Evolutionary conservation across 2,113 vertebrate genomes (phyloP).

Genomic region (Percopsis transmontana): DNA sequence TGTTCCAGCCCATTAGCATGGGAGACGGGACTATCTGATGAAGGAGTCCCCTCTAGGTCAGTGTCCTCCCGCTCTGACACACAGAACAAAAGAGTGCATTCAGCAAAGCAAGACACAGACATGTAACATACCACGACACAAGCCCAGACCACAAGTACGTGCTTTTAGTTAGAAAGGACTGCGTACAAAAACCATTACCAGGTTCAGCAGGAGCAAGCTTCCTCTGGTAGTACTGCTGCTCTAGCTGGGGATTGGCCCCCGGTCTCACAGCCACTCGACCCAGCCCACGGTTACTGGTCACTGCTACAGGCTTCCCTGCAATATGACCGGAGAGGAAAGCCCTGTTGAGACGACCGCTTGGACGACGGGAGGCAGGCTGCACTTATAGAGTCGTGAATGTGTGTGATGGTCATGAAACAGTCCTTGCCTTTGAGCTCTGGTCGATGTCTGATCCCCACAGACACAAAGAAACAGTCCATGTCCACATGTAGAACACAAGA

Average conservation of each 20-base stretch:
- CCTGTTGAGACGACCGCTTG: neutral
- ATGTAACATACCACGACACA: neutral
- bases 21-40: conserved; percentile 76
- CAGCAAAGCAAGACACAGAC: conserved; percentile 1
- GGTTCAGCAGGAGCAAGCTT: conserved; percentile 62
- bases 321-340: neutral
- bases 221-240: conserved; percentile 91
- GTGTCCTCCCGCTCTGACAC: conserved; percentile 61
- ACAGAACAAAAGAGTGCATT: neutral
- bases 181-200: too few species aligned
- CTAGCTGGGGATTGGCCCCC: conserved; percentile 87
- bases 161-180: too few species aligned
- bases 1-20: conserved; percentile 76
- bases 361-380: neutral
- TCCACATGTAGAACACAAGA: conserved; percentile 96
- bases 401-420: neutral
- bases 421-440: conserved; percentile 91
- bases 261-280: conserved; percentile 81
- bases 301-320: conserved; percentile 92
- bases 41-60: conserved; percentile 74
- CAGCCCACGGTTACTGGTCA: conserved; percentile 93
- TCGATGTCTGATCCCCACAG: conserved; percentile 92
- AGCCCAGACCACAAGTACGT: too few species aligned
- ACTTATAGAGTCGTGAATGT: neutral
- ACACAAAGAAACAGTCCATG: conserved; percentile 99